Conservation (phyloP, 1,140 invertebrate genomes). For the Platyscapa corneri region DNA sequence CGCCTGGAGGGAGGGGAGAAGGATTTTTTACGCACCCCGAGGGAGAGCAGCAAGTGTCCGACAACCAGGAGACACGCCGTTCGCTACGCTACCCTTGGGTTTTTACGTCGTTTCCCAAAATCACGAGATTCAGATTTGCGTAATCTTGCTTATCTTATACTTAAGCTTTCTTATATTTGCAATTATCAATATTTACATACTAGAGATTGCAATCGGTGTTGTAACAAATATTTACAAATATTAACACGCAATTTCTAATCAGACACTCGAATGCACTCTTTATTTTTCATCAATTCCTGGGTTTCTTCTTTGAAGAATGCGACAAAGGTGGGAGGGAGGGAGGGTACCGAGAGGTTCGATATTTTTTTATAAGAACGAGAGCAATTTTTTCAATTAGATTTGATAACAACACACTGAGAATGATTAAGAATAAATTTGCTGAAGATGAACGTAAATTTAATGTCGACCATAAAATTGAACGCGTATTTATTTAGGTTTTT, state of each 20-base stretch:
- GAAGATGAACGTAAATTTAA: too few species aligned
- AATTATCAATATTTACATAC: conserved; percentile 42
- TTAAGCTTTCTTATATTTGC: not conserved
- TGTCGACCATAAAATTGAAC: too few species aligned
- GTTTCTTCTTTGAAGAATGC: not conserved
- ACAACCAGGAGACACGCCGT: not conserved
- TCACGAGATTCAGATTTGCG: not conserved
- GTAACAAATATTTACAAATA: conserved; percentile 40
- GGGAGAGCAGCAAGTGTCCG: not conserved
- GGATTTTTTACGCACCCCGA: not conserved
- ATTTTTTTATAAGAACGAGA: not conserved
- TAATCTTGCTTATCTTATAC: not conserved
- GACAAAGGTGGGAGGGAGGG: too few species aligned
- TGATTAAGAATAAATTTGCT: too few species aligned
- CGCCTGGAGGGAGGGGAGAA: not conserved
- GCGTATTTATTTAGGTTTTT: too few species aligned
- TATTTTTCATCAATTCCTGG: not conserved
- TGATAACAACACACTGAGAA: too few species aligned
- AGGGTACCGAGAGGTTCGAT: not conserved
- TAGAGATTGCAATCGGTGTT: not conserved
- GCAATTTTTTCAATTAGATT: too few species aligned
- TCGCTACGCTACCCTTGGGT: not conserved
- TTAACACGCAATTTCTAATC: conserved; percentile 22
- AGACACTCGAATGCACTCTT: conserved; percentile 16
- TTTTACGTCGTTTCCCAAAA: not conserved